Base-by-base conservation (phyloP, 2,888 invertebrate genomes). In the Nemurella pictetii region DNA sequence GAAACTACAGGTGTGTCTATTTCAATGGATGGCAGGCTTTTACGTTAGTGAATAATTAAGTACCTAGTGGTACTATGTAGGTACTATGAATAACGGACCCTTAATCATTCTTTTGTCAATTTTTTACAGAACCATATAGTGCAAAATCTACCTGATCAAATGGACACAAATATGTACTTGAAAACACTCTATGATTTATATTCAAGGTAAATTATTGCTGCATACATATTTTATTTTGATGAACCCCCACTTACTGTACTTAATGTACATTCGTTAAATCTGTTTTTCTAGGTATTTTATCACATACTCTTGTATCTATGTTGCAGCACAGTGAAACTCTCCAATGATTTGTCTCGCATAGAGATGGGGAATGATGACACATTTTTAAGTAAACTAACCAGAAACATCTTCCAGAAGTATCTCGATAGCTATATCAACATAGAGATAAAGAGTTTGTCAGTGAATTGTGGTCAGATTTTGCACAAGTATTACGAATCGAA, bases 401-500 rank as follows among this genome's bases (percentile, higher is more conserved):
- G 94, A 87, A 95, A 95, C 87, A 95, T 97, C 87, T 98, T 97
- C 89, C 93, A 94, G 87, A 94, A 94, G 89, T 95, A 96, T 90
- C 91, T 97, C 55, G 94, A 95, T 83, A 94, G 94, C 5, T 97
- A 97, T 88, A 94, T 97, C 0, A 94, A 92, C 35, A 91, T 94
- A 84, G 98, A 99, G 91, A 92, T 93, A 0, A 93, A 95, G 85
- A 94, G 95, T 87, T 91, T 99, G 27, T 94, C 95, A 86, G 95
- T 96, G 25, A 95, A 95, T 87, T 95, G 96, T 87, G 92, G 95
- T 0, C 90, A 92, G 9, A 94, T 96, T 86, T 91, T 99, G 72
- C 95, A 95, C 85, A 93, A 94, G 85, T 99, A 97, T 90, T 99
- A 99, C 89, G 95, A 96, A 75, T 95, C 95, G 35, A 97, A 97